A percentile compares a stretch with the other conserved stretches of the same genome.
phyloP scores from a whole-genome alignment of 2,888 invertebrate species.

The Lithophane semibrunnea region DNA sequence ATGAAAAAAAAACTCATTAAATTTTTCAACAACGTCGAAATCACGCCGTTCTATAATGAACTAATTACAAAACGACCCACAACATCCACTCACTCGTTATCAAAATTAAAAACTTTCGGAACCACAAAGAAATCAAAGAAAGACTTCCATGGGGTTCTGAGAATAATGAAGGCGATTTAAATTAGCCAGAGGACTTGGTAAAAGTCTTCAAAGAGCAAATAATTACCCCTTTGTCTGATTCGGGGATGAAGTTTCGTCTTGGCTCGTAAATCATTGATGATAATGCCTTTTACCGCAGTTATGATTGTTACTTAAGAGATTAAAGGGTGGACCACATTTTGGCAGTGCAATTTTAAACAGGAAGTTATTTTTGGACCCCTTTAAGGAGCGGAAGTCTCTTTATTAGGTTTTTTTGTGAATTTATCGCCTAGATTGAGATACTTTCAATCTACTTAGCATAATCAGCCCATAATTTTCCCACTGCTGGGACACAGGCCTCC shows the following conservation, averaged over 20 bases:
- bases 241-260: slow-evolving; percentile 73
- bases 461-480: no score
- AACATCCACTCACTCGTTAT: slow-evolving; percentile 32
- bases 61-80: slow-evolving; percentile 37
- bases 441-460: neutral
- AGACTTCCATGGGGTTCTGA: slow-evolving; percentile 52
- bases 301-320: slow-evolving; percentile 65
- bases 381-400: slow-evolving; percentile 13
- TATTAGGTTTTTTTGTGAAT: neutral
- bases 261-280: slow-evolving; percentile 71
- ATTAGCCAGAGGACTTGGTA: slow-evolving; percentile 75
- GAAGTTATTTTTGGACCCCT: slow-evolving; percentile 31
- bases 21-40: slow-evolving; percentile 6
- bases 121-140: slow-evolving; percentile 56
- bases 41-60: slow-evolving; percentile 30
- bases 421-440: no score
- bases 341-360: slow-evolving; percentile 31
- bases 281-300: slow-evolving; percentile 56
- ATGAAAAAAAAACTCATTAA: slow-evolving; percentile 1
- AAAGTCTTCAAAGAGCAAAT: slow-evolving; percentile 80
- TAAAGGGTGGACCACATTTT: slow-evolving; percentile 44
- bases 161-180: slow-evolving; percentile 79
- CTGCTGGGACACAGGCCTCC: no score
- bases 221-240: slow-evolving; percentile 82
- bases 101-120: slow-evolving; percentile 58